Conservation (phyloP, 2,113 vertebrate species). For the Platichthys flesus region DNA sequence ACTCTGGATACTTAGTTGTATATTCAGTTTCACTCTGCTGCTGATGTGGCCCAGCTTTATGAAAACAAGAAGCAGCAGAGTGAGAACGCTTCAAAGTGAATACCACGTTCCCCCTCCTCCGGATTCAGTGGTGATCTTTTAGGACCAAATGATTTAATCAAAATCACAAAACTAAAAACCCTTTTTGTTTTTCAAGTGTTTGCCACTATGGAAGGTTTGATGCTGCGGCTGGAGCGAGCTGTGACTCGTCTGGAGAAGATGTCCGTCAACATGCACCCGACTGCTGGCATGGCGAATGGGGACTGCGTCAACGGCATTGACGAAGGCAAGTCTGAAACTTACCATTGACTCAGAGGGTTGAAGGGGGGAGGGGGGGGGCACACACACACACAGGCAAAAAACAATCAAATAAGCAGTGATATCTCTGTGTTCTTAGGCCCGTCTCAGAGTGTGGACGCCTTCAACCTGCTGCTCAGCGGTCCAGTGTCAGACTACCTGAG, state of each 20-base stretch:
- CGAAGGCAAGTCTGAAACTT: conserved; percentile 79
- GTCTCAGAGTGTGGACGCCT: conserved; percentile 88
- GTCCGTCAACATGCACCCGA: conserved; percentile 77
- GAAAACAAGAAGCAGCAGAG: conserved; percentile 8
- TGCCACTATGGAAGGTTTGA: conserved; percentile 83
- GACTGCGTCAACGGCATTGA: conserved; percentile 78
- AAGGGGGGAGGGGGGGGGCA: not conserved
- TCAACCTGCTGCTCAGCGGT: conserved; percentile 87
- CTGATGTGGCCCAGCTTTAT: not conserved
- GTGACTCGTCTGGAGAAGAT: conserved; percentile 90
- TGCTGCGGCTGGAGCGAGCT: conserved; percentile 91
- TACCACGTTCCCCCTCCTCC: not conserved
- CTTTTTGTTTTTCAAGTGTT: conserved; percentile 68
- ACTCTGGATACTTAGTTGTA: too few relatives aligned
- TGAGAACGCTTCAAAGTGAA: not conserved
- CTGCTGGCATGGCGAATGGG: conserved; percentile 72
- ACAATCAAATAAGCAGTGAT: not conserved
- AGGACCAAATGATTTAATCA: not conserved
- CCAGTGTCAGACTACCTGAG: conserved; percentile 90
- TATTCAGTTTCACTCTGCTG: conserved; percentile 7
- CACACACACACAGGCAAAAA: not conserved
- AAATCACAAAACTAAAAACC: not conserved
- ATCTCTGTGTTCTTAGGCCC: conserved; percentile 76
- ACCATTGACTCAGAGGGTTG: not conserved
- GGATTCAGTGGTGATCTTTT: not conserved